These are phyloP conservation scores for Otolemur crassicaudatus DNA, from an alignment of 2,797 vertebrate genomes.

Conservation along the genomic window DNA sequence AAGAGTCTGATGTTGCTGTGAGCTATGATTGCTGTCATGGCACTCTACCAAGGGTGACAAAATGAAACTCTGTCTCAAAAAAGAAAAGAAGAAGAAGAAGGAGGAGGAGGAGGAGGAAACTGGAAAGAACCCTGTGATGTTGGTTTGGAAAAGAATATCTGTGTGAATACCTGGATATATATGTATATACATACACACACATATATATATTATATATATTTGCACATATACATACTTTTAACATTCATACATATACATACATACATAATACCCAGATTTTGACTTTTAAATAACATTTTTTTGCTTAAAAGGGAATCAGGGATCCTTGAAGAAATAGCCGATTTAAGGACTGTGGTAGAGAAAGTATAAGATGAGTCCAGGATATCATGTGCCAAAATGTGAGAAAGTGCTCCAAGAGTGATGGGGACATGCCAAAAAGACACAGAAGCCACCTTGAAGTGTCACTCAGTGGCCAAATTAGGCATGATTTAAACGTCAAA, in stretches of 20 bases:
- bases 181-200: not conserved
- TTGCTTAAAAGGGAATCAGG: not conserved
- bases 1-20: no score
- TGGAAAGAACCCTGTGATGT: not conserved
- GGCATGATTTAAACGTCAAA: not conserved
- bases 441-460: not conserved
- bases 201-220: not conserved
- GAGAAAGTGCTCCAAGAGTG: not conserved
- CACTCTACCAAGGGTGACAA: no score
- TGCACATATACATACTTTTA: not conserved
- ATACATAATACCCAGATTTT: not conserved
- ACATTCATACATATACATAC: not conserved
- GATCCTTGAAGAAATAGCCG: not conserved
- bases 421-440: not conserved
- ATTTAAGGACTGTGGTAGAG: not conserved
- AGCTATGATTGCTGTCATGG: no score
- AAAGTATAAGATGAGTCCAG: not conserved
- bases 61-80: no score
- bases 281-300: conserved; percentile 1
- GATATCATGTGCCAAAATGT: not conserved
- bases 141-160: not conserved
- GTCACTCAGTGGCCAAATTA: not conserved
- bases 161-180: not conserved
- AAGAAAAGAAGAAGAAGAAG: no score
- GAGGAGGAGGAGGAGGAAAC: not conserved